These are phyloP conservation scores for Cirrhinus molitorella DNA, from an alignment of 2,797 vertebrate genomes.

Conservation along the genomic window DNA sequence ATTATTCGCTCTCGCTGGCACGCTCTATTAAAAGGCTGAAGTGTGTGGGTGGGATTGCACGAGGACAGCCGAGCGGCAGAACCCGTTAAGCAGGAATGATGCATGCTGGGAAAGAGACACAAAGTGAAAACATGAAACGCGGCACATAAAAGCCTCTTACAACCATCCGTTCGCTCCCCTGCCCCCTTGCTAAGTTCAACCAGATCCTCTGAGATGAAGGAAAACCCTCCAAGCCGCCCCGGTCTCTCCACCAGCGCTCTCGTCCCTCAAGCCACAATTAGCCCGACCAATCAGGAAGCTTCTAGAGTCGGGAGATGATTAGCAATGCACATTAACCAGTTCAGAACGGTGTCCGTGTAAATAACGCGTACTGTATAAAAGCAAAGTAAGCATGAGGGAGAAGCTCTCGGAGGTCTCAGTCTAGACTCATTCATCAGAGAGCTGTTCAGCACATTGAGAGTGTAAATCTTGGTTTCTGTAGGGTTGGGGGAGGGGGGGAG, in stretches of 20 bases:
- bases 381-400: conserved; percentile 31
- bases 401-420: conserved; percentile 14
- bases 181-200: conserved; percentile 28
- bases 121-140: conserved; percentile 44
- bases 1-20: conserved; percentile 35
- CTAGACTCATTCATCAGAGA: conserved; percentile 32
- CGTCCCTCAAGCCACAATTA: conserved; percentile 81
- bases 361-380: conserved; percentile 39
- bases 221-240: conserved; percentile 40
- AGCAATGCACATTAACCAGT: conserved; percentile 76
- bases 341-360: conserved; percentile 23
- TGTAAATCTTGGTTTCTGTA: conserved; percentile 26
- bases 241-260: conserved; percentile 52
- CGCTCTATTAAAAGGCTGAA: conserved; percentile 51
- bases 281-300: conserved; percentile 77
- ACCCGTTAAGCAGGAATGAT: conserved; percentile 37
- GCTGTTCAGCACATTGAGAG: background rate
- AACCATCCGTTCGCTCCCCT: conserved; percentile 13
- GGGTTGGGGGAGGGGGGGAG: background rate
- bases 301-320: conserved; percentile 75
- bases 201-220: conserved; percentile 42
- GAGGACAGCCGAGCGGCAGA: conserved; percentile 10
- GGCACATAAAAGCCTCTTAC: conserved; percentile 36
- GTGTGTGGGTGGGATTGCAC: conserved; percentile 45
- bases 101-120: conserved; percentile 48